Percentiles rank a stretch among this genome's conserved stretches.
Evolutionary conservation across 2,113 vertebrate species (phyloP).

Genomic region (Gallinago media): DNA sequence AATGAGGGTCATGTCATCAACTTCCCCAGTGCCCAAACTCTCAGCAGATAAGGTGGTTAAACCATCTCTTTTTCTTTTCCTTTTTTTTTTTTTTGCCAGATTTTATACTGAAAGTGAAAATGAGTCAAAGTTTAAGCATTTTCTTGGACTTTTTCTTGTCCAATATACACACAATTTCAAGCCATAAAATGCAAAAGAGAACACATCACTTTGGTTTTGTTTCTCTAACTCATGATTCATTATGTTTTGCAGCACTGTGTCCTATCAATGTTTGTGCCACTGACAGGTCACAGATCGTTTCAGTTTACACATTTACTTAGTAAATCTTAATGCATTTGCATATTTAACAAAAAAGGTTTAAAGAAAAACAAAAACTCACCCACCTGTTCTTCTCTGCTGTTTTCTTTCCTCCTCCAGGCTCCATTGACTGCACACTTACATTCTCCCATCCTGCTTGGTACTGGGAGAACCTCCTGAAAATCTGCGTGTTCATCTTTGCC

Average conservation of each 20-base stretch:
- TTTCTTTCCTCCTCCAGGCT: conserved; percentile 67
- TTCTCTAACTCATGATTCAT: neutral
- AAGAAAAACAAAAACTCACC: neutral
- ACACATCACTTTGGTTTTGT: accelerated
- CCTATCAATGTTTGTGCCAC: neutral
- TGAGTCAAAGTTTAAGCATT: neutral
- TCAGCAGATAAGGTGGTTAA: neutral
- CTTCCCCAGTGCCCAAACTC: neutral
- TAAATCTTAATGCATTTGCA: neutral
- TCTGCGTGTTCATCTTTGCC: conserved; percentile 99
- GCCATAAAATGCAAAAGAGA: neutral
- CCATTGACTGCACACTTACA: conserved; percentile 89
- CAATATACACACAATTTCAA: neutral
- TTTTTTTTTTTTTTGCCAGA: neutral
- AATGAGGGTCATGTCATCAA: neutral
- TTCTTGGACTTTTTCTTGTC: neutral
- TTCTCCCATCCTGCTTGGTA: conserved; percentile 97
- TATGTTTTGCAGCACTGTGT: neutral
- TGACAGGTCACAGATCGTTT: neutral
- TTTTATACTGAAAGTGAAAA: neutral
- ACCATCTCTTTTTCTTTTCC: neutral
- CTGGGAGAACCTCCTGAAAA: conserved; percentile 98
- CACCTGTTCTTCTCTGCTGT: neutral
- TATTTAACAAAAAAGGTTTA: neutral
- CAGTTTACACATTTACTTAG: neutral